phyloP scores from a whole-genome alignment of 2,888 invertebrate genomes.

The Lycophotia porphyrea region DNA sequence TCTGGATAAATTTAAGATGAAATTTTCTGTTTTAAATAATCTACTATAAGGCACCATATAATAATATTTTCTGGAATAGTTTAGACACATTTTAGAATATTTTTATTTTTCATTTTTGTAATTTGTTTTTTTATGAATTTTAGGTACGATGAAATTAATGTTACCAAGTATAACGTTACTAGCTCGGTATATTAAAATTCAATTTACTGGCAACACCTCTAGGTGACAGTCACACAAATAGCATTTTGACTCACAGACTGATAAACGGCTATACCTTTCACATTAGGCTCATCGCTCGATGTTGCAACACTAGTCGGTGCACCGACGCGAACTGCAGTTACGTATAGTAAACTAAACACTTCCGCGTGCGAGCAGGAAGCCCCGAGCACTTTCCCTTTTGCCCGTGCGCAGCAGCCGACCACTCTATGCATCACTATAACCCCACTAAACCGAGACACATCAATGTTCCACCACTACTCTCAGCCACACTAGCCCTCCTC shows the following conservation, averaged over 20 bases:
- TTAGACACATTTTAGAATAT: too few species aligned
- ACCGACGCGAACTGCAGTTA: constrained; percentile 81
- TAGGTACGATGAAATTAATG: background rate
- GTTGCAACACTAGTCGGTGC: constrained; percentile 65
- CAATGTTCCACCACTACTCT: constrained; percentile 53
- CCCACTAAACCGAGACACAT: constrained; percentile 72
- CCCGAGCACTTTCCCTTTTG: constrained; percentile 89
- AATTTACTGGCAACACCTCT: constrained; percentile 9
- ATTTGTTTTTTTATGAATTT: too few species aligned
- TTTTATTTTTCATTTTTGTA: too few species aligned
- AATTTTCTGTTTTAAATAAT: too few species aligned
- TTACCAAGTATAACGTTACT: background rate
- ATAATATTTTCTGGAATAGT: too few species aligned
- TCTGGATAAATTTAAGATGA: background rate
- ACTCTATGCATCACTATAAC: constrained; percentile 84
- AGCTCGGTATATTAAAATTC: background rate
- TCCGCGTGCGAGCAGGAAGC: constrained; percentile 89
- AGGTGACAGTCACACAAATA: constrained; percentile 30
- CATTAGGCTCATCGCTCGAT: constrained; percentile 65
- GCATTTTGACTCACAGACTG: constrained; percentile 45
- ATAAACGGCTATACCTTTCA: constrained; percentile 55
- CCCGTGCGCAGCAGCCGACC: constrained; percentile 88
- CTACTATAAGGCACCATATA: too few species aligned
- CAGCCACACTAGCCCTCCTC: constrained; percentile 58
- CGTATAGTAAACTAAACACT: constrained; percentile 84